A percentile compares a stretch with the other conserved stretches of the same genome.
phyloP scores from a whole-genome alignment of 1,140 invertebrate species.

The Colletes gigas region DNA sequence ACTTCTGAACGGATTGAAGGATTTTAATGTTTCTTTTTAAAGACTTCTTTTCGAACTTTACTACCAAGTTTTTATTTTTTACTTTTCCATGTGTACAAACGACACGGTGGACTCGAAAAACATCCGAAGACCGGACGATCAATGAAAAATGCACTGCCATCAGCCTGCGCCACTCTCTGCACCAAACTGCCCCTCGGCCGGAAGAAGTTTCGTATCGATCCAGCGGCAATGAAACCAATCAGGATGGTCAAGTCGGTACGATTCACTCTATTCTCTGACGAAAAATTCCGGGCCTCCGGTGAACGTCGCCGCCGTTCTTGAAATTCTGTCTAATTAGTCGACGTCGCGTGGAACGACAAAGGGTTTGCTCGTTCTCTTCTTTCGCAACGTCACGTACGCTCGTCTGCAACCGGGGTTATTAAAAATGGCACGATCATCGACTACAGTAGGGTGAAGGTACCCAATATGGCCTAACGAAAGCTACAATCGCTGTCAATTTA shows the following conservation, averaged over 20 bases:
- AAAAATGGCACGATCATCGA: conserved; percentile 11
- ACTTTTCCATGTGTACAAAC: too few relatives aligned
- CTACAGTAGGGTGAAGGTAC: neutral
- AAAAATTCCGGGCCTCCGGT: neutral
- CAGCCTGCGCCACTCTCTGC: neutral
- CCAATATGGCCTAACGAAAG: neutral
- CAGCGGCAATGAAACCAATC: conserved; percentile 31
- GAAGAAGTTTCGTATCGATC: conserved; percentile 36
- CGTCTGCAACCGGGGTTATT: conserved; percentile 29
- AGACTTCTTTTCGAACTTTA: too few relatives aligned
- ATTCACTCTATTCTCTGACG: neutral
- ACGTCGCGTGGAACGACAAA: neutral
- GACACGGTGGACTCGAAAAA: neutral
- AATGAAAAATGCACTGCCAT: conserved; percentile 2
- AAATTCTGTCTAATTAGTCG: conserved; percentile 7
- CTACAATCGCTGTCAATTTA: too few relatives aligned
- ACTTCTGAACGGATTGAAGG: too few relatives aligned
- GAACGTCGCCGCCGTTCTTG: neutral
- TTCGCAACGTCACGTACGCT: neutral
- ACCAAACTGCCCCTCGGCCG: neutral
- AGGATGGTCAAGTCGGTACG: conserved; percentile 9
- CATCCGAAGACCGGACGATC: neutral
- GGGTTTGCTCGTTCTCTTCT: too few relatives aligned
- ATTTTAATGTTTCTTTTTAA: too few relatives aligned
- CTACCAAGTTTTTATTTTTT: too few relatives aligned